A percentile compares a stretch with the other conserved stretches of the same genome.
phyloP scores from a whole-genome alignment of 2,113 vertebrate species.

The Ginglymostoma cirratum region DNA sequence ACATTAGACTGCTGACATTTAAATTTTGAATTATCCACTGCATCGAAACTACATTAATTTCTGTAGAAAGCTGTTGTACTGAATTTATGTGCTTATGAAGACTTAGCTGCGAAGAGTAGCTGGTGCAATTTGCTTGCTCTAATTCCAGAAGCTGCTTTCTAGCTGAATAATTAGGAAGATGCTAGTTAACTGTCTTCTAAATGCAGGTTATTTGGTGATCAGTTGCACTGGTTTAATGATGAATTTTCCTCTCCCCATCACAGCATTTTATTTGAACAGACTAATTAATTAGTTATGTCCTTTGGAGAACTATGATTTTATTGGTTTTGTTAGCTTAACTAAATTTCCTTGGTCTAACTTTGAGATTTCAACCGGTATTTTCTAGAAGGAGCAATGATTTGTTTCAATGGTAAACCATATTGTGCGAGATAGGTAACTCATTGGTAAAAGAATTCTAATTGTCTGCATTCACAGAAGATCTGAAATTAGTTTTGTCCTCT shows the following conservation, averaged over 20 bases:
- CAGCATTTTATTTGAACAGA: not conserved
- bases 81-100: not conserved
- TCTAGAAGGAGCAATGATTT: slow-evolving; percentile 42
- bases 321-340: not conserved
- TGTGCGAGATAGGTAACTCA: slow-evolving; percentile 42
- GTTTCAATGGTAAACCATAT: slow-evolving; percentile 46
- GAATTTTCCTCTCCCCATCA: not conserved
- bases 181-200: not conserved
- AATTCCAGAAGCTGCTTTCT: not conserved
- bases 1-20: not conserved
- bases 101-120: not conserved
- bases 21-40: not conserved
- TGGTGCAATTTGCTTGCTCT: not conserved
- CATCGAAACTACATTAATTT: not conserved
- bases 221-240: not conserved
- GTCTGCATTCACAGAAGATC: not conserved
- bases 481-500: not conserved
- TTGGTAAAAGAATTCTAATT: slow-evolving; percentile 28
- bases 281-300: not conserved
- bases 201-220: not conserved
- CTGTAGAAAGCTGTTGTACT: not conserved
- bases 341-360: slow-evolving; percentile 8
- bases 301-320: not conserved
- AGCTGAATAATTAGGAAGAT: slow-evolving; percentile 1
- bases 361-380: slow-evolving; percentile 39